phyloP scores from a whole-genome alignment of 2,888 invertebrate species.

The Melipona bicolor region DNA sequence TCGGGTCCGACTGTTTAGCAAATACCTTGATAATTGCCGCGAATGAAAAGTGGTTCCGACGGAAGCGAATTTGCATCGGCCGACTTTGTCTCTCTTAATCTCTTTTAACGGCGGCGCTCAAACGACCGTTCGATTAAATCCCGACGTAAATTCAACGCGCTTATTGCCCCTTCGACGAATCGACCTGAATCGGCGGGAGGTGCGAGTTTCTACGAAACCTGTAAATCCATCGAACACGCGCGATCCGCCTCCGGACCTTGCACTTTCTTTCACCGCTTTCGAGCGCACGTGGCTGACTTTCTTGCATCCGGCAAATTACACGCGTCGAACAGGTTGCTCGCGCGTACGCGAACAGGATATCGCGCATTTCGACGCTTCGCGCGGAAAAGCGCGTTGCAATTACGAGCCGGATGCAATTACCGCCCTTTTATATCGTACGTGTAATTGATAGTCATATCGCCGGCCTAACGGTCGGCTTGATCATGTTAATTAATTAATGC shows the following conservation, averaged over 20 bases:
- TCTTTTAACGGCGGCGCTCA: too few relatives aligned
- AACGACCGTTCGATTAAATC: background rate
- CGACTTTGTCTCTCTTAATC: background rate
- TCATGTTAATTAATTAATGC: slow-evolving; percentile 5
- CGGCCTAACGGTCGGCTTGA: background rate
- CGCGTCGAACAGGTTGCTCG: background rate
- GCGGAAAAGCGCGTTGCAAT: background rate
- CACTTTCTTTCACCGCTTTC: slow-evolving; percentile 5
- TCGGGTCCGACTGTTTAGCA: background rate
- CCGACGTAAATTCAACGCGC: background rate
- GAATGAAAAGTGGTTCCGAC: background rate
- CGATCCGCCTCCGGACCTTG: slow-evolving; percentile 11
- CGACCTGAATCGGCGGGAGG: background rate
- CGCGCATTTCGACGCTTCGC: background rate
- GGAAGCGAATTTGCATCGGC: background rate
- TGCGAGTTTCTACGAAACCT: background rate
- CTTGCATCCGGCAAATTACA: slow-evolving; percentile 9
- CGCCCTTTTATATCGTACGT: slow-evolving; percentile 10
- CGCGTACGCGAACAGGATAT: background rate
- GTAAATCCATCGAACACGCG: background rate
- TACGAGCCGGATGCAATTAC: background rate
- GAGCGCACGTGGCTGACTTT: slow-evolving; percentile 1
- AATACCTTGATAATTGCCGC: background rate
- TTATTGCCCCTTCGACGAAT: background rate
- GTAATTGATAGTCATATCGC: slow-evolving; percentile 1